Base-by-base conservation (phyloP, 2,797 vertebrate species). In the Carapus acus region DNA sequence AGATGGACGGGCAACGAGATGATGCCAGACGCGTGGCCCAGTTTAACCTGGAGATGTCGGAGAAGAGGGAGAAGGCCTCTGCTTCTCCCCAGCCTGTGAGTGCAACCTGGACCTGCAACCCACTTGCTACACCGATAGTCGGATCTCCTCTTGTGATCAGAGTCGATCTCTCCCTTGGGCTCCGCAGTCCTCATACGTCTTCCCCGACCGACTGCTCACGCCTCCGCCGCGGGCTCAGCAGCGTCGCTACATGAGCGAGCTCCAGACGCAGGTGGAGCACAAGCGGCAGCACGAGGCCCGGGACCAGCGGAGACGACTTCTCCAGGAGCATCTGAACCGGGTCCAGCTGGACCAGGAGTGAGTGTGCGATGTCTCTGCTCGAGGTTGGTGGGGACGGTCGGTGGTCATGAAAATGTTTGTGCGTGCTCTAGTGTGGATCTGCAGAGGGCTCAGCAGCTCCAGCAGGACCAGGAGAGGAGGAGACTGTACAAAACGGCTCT, bases 301-400 rank as follows among this genome's bases (percentile, higher is more conserved):
- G 14, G 76, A 76, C 29, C 85, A 78, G 56, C 77, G 86, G 53
- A 71, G 83, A 19, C 66, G 78, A 27, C 72, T 83, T 1, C 50
- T 88, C 18, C 54, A 82, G 56, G 90, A 87, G 37, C 79, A 24
- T 13, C 69, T 89, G 8, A 86, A 88, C 47, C 89, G 86, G 71
- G 77, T 82, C 18, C 90, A 91, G 50, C 83, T 89, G 13, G 76
- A 77, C 3, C 86, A 91, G 39, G 86, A 90, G 90, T 92, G 77
- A 88, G 91, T 81, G 41, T 43, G 20, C 41, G 13, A 24, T 39
- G 8, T 14, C 0, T 1, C 1, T 9, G 12, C 12, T 38, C 13
- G 13, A 36, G 3, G 34, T 21, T 8, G 38, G 22, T n/a, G 31
- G 17, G 5, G 6, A 18, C 34, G 27, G 24, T 7, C 6, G 4